Conservation (phyloP, 2,797 vertebrate genomes). For the Monodelphis domestica region DNA sequence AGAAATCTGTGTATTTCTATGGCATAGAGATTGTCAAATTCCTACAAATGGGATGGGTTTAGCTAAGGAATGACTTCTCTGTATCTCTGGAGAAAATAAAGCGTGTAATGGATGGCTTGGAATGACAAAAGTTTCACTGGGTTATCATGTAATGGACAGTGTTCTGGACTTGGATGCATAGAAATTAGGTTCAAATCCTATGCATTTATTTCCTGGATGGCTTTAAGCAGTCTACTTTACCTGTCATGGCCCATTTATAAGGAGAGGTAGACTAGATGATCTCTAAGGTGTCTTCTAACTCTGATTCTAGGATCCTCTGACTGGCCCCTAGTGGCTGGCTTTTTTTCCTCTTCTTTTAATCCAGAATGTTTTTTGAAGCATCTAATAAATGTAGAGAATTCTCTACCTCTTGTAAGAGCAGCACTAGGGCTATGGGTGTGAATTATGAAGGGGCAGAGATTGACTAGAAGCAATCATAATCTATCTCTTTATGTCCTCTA, state of each 20-base stretch:
- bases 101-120: not conserved
- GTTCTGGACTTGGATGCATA: not conserved
- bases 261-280: not conserved
- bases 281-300: not conserved
- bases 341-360: rapidly evolving
- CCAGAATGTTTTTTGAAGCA: not conserved
- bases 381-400: not conserved
- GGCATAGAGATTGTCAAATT: not conserved
- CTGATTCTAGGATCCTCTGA: not conserved
- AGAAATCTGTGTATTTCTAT: not conserved
- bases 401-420: not conserved
- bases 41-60: not conserved
- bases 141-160: not conserved
- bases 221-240: not conserved
- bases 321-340: not conserved
- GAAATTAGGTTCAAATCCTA: not conserved
- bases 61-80: not conserved
- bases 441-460: not conserved
- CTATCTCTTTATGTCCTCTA: not conserved
- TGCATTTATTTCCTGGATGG: not conserved
- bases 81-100: not conserved
- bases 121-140: not conserved
- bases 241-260: not conserved
- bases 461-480: not conserved
- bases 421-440: too few relatives aligned